Evolutionary conservation across 2,113 vertebrate species (phyloP), one percentile per base, ranked within the genome.

Genomic region (Syngnathus floridae): DNA sequence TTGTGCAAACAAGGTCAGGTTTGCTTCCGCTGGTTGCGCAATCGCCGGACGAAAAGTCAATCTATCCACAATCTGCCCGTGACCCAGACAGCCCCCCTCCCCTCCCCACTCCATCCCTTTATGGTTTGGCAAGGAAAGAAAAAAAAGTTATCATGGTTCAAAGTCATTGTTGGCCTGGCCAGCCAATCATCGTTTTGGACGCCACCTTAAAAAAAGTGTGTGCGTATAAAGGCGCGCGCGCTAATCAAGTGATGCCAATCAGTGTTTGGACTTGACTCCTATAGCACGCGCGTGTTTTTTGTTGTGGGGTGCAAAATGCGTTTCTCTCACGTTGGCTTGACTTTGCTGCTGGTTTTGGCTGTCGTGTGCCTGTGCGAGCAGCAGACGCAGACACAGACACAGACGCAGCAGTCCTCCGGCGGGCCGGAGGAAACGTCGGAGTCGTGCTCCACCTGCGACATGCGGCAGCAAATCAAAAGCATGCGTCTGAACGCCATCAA

Each of bases 401-500:
- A 86, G 43, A 68, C 88, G 79, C 91, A 84, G 31, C 92, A 86
- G 74, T 31, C 52, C 49, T 90, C 90, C 82, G 84, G 87, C 67
- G 74, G 57, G 43, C 86, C 90, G 4, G 93, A 91, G 35, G 94
- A 94, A 79, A 4, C 26, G 26, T 87, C 93, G 59, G 94, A 93
- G 82, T 90, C 90, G 80, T 99, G 97, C 83, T 91, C 94, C 26
- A 92, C 92, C 77, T 99, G 97, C 87, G 92, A 90, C 16, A 93
- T 94, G 91, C 94, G 96, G 74, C 93, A 98, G 89, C 96, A 95
- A 72, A 96, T 93, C 65, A 97, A 94, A 85, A 93, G 90, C 83
- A 94, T 96, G 89, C 90, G 96, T 66, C 84, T 99, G 82, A 94
- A 98, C 91, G 94, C 95, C 49, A 99, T 99, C 81, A 98, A 98